A percentile compares a stretch with the other conserved stretches of the same genome.
phyloP scores from a whole-genome alignment of 2,888 invertebrate genomes.

The Drosophila greeni region DNA sequence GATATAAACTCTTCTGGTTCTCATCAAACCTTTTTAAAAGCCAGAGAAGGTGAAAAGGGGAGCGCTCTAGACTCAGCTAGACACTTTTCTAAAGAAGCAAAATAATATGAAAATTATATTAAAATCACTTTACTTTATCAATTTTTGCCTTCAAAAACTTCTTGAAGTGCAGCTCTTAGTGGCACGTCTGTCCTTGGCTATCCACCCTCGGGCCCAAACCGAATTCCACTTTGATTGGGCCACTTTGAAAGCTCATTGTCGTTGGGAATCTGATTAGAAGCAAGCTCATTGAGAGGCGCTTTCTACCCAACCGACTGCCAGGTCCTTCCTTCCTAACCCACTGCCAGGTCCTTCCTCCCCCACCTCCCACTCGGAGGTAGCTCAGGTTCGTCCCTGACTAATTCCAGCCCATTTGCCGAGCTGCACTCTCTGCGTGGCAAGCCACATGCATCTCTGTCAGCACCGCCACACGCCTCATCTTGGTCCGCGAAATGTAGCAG shows the following conservation, averaged over 20 bases:
- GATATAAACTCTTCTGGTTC: too few species aligned
- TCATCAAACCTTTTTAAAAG: too few species aligned
- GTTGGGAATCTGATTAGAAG: slow-evolving; percentile 33
- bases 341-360: slow-evolving; percentile 24
- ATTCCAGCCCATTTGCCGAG: slow-evolving; percentile 37
- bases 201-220: slow-evolving; percentile 44
- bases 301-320: slow-evolving; percentile 24
- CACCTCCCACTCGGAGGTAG: slow-evolving; percentile 35
- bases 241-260: slow-evolving; percentile 39
- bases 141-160: slow-evolving; percentile 10
- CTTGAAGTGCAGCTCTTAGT: slow-evolving; percentile 2
- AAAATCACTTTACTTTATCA: too few species aligned
- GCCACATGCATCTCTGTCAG: slow-evolving; percentile 40
- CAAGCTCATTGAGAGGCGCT: slow-evolving; percentile 19
- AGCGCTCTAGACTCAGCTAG: too few species aligned
- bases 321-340: slow-evolving; percentile 25
- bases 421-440: slow-evolving; percentile 30
- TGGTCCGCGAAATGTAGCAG: slow-evolving; percentile 21
- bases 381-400: slow-evolving; percentile 31
- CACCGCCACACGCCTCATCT: slow-evolving; percentile 3
- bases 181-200: slow-evolving; percentile 24
- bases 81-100: too few species aligned
- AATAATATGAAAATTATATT: too few species aligned
- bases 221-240: slow-evolving; percentile 46
- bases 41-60: too few species aligned